Base-by-base conservation (phyloP, 1,140 invertebrate genomes). In the Aphelinus atriplicis region DNA sequence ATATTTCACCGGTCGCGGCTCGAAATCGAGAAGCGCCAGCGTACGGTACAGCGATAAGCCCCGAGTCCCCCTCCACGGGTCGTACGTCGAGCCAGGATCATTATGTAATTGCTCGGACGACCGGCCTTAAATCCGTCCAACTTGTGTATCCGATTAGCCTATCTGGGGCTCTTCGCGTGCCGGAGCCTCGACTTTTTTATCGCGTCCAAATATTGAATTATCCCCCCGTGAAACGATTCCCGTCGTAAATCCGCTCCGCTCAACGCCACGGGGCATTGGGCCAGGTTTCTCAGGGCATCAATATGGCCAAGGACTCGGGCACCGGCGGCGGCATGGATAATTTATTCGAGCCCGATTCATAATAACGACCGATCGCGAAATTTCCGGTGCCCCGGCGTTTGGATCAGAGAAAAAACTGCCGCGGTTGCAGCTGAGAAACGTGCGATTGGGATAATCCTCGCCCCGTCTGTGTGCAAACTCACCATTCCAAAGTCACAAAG, bases 1-100 rank as follows among this genome's bases (percentile, higher is more conserved):
- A 74, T 79, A 78, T 78, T 80, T 79, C 78, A 78, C 75, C 55
- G 77, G 71, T 78, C 51, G 3, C 26, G 7, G 78, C 75, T 78
- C 77, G 77, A 78, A 79, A 78, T 78, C 71, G 73, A 67, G 73
- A 56, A 63, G 69, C 75, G 56, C 53, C 48, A 2, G 56, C 60
- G 60, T 55, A 7, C 71, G 77, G 77, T 77, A 78, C 76, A 73
- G 61, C 51, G 75, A 73, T 72, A 71, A 58, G 43, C 58, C 26
- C 7, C 42, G 53, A 63, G 26, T 26, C 26, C 26, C 26, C 26
- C 26, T 26, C 26, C 26, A 26, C 26, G 26, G 26, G 26, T 26
- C 0, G 26, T 26, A 26, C 26, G 26, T 26, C 26, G 26, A 26
- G 26, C 26, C 26, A 26, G 26, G 26, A 26, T 9, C 9, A 7